Evolutionary conservation across 2,113 vertebrate genomes (phyloP), one percentile per base, ranked within the genome.

Genomic region (Anthoscopus minutus): DNA sequence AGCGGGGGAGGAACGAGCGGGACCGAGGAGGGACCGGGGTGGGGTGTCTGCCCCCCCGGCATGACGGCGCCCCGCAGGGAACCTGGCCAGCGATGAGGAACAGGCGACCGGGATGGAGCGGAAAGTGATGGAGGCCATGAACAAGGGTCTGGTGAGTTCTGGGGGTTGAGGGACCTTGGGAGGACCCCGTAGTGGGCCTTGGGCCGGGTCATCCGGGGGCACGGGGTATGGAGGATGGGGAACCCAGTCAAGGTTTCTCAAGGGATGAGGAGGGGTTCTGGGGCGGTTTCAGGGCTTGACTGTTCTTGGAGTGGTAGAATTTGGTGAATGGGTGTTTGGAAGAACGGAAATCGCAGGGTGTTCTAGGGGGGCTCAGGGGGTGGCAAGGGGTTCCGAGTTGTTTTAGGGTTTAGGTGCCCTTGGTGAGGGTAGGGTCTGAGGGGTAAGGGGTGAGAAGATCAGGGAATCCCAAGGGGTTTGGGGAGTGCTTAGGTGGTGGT

Each of bases 31-130:
- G 45, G 9, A 11, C 6, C 8, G 20, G 25, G 21, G 17, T 30
- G 25, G 17, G 33, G 33, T 15, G 54, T n/a, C 7, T 24, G n/a
- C 19, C 6, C 7, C 40, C 27, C 27, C n/a, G 8, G 16, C 33
- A 8, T 80, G 38, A 73, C 25, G 17, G 44, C 64, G 37, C 11
- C 73, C 5, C 76, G 44, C 58, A 99, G 98, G 98, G 23, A 93
- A 98, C 64, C 98, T 93, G 23, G 91, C 99, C 69, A 98, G 96
- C 27, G 98, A 99, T 60, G 98, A 99, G 10, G 98, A 99, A 25
- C 98, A 99, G 86, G 98, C 98, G 6, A 99, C 98, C 6, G 98
- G 99, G 1, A 2, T 99, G 95, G 98, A 99, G 96, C 98, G 98
- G 88, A 96, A 97, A 51, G 83, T 98, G 62, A 86, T 99, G 97